These are phyloP conservation scores for Amazona guildingii DNA, from an alignment of 2,113 vertebrate genomes.

Conservation along the genomic window DNA sequence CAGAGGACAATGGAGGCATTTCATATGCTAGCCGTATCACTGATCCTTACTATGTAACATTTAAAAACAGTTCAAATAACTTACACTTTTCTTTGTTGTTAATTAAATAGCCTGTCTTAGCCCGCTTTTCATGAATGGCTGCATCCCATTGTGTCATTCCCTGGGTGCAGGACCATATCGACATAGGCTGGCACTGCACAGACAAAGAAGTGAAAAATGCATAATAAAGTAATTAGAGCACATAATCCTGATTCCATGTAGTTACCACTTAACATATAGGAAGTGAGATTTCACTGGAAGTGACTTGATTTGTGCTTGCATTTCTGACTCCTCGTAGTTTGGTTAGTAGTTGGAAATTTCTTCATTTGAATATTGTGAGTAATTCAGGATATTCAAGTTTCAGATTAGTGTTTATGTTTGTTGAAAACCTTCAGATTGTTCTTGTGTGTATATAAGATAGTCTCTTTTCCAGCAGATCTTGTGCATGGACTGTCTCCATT, in stretches of 20 bases:
- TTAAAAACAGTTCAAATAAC: neutral
- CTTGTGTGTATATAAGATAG: neutral
- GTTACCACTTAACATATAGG: neutral
- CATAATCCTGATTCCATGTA: neutral
- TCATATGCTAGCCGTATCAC: neutral
- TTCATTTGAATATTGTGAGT: neutral
- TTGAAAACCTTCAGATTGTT: neutral
- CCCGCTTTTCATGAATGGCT: neutral
- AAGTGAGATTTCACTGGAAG: neutral
- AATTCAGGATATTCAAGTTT: neutral
- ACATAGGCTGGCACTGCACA: accelerated
- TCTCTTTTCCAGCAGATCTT: neutral
- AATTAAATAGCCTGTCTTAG: neutral
- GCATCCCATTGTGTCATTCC: neutral
- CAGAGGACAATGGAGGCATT: neutral
- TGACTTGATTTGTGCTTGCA: neutral
- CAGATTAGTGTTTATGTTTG: neutral
- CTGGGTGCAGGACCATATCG: neutral
- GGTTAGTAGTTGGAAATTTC: neutral
- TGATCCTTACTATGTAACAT: neutral
- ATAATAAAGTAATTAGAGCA: neutral
- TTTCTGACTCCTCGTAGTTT: neutral
- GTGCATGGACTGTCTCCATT: neutral
- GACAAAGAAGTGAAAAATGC: neutral
- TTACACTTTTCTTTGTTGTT: accelerated